A percentile compares a stretch with the other conserved stretches of the same genome.
These are phyloP conservation scores for Acrobasis repandana DNA, from an alignment of 2,888 invertebrate genomes.

Conservation along the genomic window DNA sequence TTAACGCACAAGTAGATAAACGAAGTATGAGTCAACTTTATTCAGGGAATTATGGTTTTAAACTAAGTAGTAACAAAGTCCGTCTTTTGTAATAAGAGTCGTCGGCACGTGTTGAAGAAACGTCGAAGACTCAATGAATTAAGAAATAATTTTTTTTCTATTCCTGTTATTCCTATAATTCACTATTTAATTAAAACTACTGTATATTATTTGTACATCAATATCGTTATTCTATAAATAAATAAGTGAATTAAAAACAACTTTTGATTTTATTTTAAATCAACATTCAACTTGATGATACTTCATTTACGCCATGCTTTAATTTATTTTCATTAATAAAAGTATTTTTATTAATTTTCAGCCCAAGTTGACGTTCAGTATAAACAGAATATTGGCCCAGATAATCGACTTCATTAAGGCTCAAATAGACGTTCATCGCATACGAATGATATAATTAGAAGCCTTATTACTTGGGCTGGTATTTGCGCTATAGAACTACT, in stretches of 20 bases:
- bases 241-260: slow-evolving; percentile 11
- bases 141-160: background rate
- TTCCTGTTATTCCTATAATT: slow-evolving; percentile 16
- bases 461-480: background rate
- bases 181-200: slow-evolving; percentile 10
- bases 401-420: slow-evolving; percentile 1
- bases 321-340: background rate
- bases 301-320: too few species aligned
- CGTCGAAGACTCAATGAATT: background rate
- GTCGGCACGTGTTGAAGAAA: too few species aligned
- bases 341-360: background rate
- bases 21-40: too few species aligned
- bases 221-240: slow-evolving; percentile 3
- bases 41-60: too few species aligned
- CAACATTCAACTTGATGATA: too few species aligned
- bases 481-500: background rate
- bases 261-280: background rate
- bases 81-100: too few species aligned
- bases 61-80: too few species aligned
- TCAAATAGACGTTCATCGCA: background rate
- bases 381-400: background rate
- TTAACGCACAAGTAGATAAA: too few species aligned
- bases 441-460: background rate
- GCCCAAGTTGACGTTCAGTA: background rate
- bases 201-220: slow-evolving; percentile 17